Conservation (phyloP, 2,113 vertebrate species). For the Monopterus albus region DNA sequence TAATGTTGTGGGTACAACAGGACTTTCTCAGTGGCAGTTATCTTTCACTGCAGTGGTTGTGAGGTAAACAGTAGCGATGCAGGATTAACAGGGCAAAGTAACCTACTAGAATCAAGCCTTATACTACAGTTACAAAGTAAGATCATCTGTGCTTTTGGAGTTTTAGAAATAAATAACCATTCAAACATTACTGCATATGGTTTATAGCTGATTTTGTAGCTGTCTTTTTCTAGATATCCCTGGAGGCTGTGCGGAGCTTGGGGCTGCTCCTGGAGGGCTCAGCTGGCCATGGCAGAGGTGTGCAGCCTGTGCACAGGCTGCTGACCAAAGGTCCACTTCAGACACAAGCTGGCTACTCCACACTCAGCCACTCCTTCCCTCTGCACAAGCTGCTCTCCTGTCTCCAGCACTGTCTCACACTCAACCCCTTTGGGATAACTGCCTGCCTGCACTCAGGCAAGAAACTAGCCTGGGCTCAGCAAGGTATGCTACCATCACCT, state of each 20-base stretch:
- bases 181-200: too few relatives aligned
- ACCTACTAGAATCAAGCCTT: too few relatives aligned
- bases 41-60: too few relatives aligned
- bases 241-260: constrained; percentile 85
- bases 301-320: constrained; percentile 87
- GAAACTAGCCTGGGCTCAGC: constrained; percentile 93
- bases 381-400: constrained; percentile 87
- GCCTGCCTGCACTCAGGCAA: constrained; percentile 90
- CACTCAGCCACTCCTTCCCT: constrained; percentile 83
- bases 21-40: too few relatives aligned
- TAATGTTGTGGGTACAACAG: too few relatives aligned
- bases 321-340: constrained; percentile 86
- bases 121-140: too few relatives aligned
- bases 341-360: constrained; percentile 83
- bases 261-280: constrained; percentile 92
- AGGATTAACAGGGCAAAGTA: too few relatives aligned
- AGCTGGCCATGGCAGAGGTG: constrained; percentile 49
- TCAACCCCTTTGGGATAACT: constrained; percentile 90
- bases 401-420: constrained; percentile 82
- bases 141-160: too few relatives aligned
- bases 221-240: constrained; percentile 75
- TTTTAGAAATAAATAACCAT: too few relatives aligned
- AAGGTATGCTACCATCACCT: constrained; percentile 81
- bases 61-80: too few relatives aligned
- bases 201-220: background rate